Percentiles rank a stretch among this genome's conserved stretches.
phyloP scores from a whole-genome alignment of 2,113 vertebrate genomes.

The Rafetus swinhoei region DNA sequence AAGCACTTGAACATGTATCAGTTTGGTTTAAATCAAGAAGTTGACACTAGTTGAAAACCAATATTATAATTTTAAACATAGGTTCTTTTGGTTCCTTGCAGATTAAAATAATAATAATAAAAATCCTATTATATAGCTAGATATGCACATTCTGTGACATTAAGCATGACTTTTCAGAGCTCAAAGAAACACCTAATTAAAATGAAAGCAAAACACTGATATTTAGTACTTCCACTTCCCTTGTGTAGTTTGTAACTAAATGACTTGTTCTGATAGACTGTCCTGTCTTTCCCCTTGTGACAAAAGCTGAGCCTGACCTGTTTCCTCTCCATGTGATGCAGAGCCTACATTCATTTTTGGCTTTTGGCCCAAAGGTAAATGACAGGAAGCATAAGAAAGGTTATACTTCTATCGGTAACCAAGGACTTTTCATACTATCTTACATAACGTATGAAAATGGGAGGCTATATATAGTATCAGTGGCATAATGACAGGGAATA shows the following conservation, averaged over 20 bases:
- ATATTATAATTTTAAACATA: neutral
- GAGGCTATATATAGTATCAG: neutral
- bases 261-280: rapidly evolving
- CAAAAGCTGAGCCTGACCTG: neutral
- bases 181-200: neutral
- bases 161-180: neutral
- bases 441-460: neutral
- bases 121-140: neutral
- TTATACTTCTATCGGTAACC: neutral
- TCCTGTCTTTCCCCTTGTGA: neutral
- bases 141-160: neutral
- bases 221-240: neutral
- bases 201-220: neutral
- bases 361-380: neutral
- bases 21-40: neutral
- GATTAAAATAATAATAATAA: neutral
- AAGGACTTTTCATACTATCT: neutral
- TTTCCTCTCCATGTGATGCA: neutral
- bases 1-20: neutral
- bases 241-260: neutral
- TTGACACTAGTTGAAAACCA: neutral
- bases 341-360: neutral
- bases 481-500: neutral
- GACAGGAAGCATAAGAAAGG: neutral
- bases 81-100: neutral